phyloP scores from a whole-genome alignment of 92 coral and sea anemone species.

The Desmophyllum pertusum region DNA sequence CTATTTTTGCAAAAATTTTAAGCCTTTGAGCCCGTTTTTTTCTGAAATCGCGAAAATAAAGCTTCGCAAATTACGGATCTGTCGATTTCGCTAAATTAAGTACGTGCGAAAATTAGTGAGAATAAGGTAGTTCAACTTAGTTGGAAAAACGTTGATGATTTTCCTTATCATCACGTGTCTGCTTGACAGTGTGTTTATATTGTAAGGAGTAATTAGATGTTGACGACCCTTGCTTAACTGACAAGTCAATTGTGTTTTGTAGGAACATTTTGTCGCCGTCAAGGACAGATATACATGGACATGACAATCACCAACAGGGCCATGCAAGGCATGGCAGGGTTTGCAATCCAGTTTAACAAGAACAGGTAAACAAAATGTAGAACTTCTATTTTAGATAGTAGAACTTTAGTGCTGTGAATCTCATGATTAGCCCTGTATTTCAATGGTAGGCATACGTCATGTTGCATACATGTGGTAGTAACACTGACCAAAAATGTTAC shows the following conservation, averaged over 20 bases:
- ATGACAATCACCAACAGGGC: constrained; percentile 80
- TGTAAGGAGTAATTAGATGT: not conserved
- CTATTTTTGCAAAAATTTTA: too few species aligned
- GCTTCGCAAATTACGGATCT: too few species aligned
- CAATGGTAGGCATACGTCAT: not conserved
- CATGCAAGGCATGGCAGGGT: constrained; percentile 90
- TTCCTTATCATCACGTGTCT: not conserved
- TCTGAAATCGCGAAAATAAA: too few species aligned
- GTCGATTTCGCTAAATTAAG: too few species aligned
- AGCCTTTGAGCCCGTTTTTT: too few species aligned
- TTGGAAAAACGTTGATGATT: not conserved
- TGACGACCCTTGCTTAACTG: not conserved
- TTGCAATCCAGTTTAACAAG: constrained; percentile 96
- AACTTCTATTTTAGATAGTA: too few species aligned
- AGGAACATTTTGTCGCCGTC: constrained; percentile 95
- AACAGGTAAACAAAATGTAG: constrained; percentile 71
- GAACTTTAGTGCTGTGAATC: too few species aligned
- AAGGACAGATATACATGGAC: constrained; percentile 97
- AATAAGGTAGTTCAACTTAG: too few species aligned
- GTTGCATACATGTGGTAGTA: too few species aligned
- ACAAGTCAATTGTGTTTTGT: not conserved
- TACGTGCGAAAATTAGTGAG: too few species aligned
- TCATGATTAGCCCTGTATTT: too few species aligned
- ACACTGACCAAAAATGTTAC: too few species aligned
- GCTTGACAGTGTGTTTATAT: not conserved